Base-by-base conservation (phyloP, 2,797 vertebrate species). In the Heliangelus exortis region DNA sequence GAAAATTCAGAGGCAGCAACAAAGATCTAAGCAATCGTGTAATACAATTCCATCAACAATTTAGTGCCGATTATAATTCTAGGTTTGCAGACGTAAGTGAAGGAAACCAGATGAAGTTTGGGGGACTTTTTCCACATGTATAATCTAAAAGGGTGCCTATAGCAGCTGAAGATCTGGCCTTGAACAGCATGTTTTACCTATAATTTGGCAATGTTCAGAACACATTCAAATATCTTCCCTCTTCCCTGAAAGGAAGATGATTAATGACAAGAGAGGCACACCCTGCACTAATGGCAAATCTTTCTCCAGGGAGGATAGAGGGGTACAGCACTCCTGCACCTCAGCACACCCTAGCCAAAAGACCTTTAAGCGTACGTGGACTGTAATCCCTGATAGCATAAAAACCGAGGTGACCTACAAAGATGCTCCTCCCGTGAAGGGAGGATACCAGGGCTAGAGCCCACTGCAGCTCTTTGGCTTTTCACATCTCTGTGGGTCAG, bases 31-130 rank as follows among this genome's bases (percentile, higher is more conserved):
- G 77, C 61, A 88, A 45, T 69, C 4, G 2, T 69, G 39, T 61
- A 93, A 89, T 71, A 93, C 81, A 95, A 68, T 78, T 53, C 76
- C 61, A 62, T 77, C 48, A 68, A 91, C 94, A 84, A 74, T 95
- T 89, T 39, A 80, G 61, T 59, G 61, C 65, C 83, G 89, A 93
- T 95, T 94, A 28, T 95, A 94, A 96, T 96, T 94, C 78, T 81
- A 85, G 66, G 80, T 67, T 91, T 84, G 59, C 54, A 77, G 84
- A 47, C 13, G 9, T 10, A 79, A 79, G 55, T 29, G 72, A 90
- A 92, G 62, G 45, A 65, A 89, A 77, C 10, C 16, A 76, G 90
- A 82, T 43, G 51, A 91, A 77, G 54, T 77, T 25, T 74, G 62
- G 39, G 72, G 74, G 69, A 23, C 80, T 21, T 16, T 50, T 83